Evolutionary conservation across 2,888 invertebrate genomes (phyloP).

Genomic region (Serripes groenlandicus): DNA sequence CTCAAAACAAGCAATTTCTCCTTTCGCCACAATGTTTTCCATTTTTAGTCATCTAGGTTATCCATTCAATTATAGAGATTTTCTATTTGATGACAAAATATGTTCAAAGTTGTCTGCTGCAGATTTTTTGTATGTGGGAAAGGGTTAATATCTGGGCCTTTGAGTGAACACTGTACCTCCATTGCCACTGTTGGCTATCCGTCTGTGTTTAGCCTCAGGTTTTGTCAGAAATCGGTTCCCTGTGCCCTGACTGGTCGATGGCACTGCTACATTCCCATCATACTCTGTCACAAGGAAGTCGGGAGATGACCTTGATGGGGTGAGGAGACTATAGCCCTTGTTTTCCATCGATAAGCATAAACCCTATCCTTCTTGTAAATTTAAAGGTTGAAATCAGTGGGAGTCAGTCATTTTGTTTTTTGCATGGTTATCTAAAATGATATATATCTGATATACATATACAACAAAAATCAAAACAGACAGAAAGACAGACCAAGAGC

Average conservation of each 20-base stretch:
- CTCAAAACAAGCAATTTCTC: not conserved
- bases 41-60: too few species aligned
- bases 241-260: not conserved
- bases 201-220: not conserved
- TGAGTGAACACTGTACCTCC: not conserved
- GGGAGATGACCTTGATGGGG: constrained; percentile 12
- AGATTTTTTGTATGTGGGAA: too few species aligned
- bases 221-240: not conserved
- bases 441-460: too few species aligned
- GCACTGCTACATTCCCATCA: constrained; percentile 3
- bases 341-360: not conserved
- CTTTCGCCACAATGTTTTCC: not conserved
- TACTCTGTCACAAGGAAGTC: not conserved
- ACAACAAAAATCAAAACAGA: too few species aligned
- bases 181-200: not conserved
- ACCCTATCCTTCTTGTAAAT: too few species aligned
- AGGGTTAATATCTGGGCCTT: not conserved
- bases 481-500: too few species aligned
- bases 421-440: too few species aligned
- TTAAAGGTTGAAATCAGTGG: too few species aligned
- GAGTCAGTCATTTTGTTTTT: too few species aligned
- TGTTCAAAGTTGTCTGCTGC: not conserved
- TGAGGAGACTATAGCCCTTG: not conserved
- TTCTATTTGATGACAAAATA: not conserved
- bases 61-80: too few species aligned